phyloP scores from a whole-genome alignment of 2,797 vertebrate genomes.

The Sebastes itinus region DNA sequence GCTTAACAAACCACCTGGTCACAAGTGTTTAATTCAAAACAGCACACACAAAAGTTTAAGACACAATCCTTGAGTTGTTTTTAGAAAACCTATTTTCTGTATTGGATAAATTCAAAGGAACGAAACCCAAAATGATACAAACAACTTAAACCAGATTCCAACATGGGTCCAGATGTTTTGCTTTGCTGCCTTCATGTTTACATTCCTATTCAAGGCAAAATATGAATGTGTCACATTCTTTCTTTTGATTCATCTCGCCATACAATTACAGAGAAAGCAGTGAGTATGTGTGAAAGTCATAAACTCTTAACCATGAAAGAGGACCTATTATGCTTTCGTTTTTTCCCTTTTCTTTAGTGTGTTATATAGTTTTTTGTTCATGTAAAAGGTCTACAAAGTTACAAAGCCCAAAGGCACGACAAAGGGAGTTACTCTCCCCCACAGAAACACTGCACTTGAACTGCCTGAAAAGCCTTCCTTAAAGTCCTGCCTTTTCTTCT shows the following conservation, averaged over 20 bases:
- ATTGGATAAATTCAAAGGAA: neutral
- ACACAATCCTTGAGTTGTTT: neutral
- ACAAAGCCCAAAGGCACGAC: no score
- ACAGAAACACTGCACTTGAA: no score
- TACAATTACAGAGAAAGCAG: neutral
- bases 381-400: no score
- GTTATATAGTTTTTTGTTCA: no score
- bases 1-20: slow-evolving; percentile 39
- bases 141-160: neutral
- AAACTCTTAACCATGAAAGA: no score
- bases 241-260: neutral
- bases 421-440: no score
- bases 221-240: neutral
- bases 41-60: neutral
- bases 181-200: neutral
- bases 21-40: neutral
- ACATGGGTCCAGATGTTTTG: neutral
- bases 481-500: no score
- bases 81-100: neutral
- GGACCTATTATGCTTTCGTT: no score
- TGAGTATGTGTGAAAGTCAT: neutral
- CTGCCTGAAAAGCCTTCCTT: no score
- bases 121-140: neutral
- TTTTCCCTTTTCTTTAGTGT: no score
- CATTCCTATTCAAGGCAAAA: neutral